Evolutionary conservation across 1,140 invertebrate species (phyloP).

Genomic region (Drosophila persimilis): DNA sequence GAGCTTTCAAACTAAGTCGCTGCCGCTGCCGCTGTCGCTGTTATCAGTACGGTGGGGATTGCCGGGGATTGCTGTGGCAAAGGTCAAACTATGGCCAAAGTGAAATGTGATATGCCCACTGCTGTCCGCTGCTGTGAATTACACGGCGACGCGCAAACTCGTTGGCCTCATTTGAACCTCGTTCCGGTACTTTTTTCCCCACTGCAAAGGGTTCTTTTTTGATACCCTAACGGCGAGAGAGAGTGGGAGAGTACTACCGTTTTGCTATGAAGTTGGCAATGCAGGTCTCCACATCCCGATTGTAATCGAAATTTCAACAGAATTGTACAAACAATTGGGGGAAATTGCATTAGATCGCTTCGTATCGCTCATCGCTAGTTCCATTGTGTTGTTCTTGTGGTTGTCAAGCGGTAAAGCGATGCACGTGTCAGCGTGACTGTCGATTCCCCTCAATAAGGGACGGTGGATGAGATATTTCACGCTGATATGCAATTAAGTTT

Average conservation of each 20-base stretch:
- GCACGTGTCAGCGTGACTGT: slow-evolving; percentile 33
- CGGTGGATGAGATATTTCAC: background rate
- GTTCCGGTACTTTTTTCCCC: slow-evolving; percentile 39
- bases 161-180: slow-evolving; percentile 28
- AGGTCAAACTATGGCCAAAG: slow-evolving; percentile 17
- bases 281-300: no score
- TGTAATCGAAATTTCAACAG: no score
- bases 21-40: slow-evolving; percentile 13
- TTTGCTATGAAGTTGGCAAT: no score
- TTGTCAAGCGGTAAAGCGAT: background rate
- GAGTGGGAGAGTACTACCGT: no score
- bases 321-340: no score
- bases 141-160: slow-evolving; percentile 15
- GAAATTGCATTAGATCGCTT: no score
- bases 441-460: background rate
- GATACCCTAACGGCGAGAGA: no score
- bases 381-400: background rate
- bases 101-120: slow-evolving; percentile 30
- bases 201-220: slow-evolving; percentile 38
- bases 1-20: slow-evolving; percentile 20
- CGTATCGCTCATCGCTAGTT: no score
- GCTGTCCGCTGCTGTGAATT: slow-evolving; percentile 36
- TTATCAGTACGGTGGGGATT: slow-evolving; percentile 33
- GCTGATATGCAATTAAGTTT: slow-evolving; percentile 41
- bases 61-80: slow-evolving; percentile 2